phyloP scores from a whole-genome alignment of 2,888 invertebrate species.

The Coremacera marginata region DNA sequence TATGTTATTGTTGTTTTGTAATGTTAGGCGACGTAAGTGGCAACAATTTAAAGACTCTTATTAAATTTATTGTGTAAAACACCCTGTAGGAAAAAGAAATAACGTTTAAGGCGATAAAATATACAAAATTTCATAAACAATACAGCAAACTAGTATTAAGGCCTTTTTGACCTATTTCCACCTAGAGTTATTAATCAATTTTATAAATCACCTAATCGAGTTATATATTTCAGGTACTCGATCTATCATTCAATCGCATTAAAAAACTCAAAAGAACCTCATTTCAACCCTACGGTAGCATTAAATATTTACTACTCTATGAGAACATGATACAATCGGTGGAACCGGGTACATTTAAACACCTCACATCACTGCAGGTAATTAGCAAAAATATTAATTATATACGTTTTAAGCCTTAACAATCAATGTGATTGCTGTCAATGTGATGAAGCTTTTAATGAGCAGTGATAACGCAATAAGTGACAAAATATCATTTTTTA shows the following conservation, averaged over 20 bases:
- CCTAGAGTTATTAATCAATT: no score
- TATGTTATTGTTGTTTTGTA: constrained; percentile 26
- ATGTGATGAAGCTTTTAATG: background rate
- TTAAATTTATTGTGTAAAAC: background rate
- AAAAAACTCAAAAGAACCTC: constrained; percentile 65
- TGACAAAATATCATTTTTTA: constrained; percentile 3
- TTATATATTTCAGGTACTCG: constrained; percentile 66
- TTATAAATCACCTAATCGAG: no score
- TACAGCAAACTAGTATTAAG: no score
- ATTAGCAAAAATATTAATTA: constrained; percentile 32
- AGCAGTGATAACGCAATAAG: background rate
- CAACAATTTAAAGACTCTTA: constrained; percentile 15
- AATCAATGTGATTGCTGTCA: background rate
- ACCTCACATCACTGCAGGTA: constrained; percentile 66
- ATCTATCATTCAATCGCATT: constrained; percentile 68
- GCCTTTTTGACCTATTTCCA: no score
- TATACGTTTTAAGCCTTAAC: background rate
- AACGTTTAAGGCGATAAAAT: background rate
- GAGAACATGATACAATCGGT: constrained; percentile 69
- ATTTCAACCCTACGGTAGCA: constrained; percentile 62
- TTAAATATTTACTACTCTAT: constrained; percentile 66
- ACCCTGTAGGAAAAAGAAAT: background rate
- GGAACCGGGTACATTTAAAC: constrained; percentile 65
- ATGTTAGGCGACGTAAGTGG: constrained; percentile 13
- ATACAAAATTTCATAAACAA: background rate